Base-by-base conservation (phyloP, 2,888 invertebrate species). In the Tetragnatha montana region DNA sequence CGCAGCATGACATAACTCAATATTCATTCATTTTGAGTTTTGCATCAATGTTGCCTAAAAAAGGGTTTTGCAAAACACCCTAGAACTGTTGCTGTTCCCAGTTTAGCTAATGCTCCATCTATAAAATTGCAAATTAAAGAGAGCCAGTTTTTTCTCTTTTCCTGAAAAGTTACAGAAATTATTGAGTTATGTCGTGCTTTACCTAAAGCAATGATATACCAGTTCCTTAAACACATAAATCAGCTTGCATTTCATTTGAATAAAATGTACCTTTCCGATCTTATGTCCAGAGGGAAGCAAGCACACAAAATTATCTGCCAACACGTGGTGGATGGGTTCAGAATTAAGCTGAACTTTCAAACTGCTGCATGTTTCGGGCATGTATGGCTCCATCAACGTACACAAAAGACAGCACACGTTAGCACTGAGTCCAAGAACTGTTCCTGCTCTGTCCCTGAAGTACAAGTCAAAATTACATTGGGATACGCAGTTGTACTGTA, bases 381-480 rank as follows among this genome's bases (percentile, higher is more conserved):
- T 97, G 94, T 96, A 99, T 0, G 99, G 99, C 88, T 96, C 95
- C 51, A 99, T 93, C 19, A 99, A 93, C 0, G 96, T 95, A 1
- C 97, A 96, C 89, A 99, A 93, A 0, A 98, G 94, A 91, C 95
- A 96, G 91, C 95, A 96, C 92, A 98, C 94, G 93, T 98, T 98
- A 91, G 95, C 95, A 91, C 97, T 96, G 47, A 99, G 93, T 0
- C 97, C 97, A 80, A 98, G 96, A 0, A 98, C 96, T 0, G 97
- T 97, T 0, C 96, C 96, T 0, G 98, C 98, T 50, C 96, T 95
- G 82, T 94, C 92, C 91, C 94, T 94, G 92, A 35, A 92, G 22
- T 69, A 73, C 76, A 75, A 79, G 60, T 49, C 17, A 51, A 21
- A 0, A 17, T 19, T 0, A 2, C 17, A 19, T 78, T 60, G 6